A percentile compares a stretch with the other conserved stretches of the same genome.
Conservation (phyloP, 2,113 vertebrate genomes). For the Accipiter virgatus region DNA sequence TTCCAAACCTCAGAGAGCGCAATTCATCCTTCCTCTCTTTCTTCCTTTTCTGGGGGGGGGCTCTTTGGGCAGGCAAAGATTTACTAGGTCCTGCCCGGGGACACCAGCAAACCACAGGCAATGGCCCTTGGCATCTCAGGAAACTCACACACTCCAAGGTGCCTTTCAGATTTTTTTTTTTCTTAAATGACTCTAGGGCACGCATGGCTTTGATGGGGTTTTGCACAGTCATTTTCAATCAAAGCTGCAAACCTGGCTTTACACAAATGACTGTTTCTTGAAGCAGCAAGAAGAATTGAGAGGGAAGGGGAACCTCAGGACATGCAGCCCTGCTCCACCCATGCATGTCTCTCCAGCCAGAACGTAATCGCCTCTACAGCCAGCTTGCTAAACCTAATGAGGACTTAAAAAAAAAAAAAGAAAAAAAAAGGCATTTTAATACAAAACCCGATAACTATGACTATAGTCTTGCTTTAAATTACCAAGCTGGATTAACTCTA, state of each 20-base stretch:
- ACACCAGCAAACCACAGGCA: background rate
- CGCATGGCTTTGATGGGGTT: background rate
- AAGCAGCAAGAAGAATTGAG: background rate
- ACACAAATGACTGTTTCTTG: background rate
- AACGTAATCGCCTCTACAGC: background rate
- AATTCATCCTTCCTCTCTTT: background rate
- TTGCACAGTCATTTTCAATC: conserved; percentile 41
- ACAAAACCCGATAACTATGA: background rate
- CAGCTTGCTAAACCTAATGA: background rate
- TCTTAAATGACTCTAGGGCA: background rate
- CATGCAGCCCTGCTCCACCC: background rate
- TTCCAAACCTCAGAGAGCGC: background rate
- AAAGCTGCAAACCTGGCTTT: conserved; percentile 17
- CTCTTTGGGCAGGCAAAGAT: background rate
- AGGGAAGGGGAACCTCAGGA: background rate
- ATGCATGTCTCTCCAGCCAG: background rate
- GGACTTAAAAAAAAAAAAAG: background rate
- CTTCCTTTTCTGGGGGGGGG: background rate
- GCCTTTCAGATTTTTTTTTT: background rate
- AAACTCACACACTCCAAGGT: background rate
- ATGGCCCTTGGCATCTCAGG: background rate
- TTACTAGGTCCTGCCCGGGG: background rate
- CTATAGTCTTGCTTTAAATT: background rate
- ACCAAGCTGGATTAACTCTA: background rate
- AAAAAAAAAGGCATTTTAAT: background rate